Conservation (phyloP, 2,113 vertebrate genomes). For the Garra rufa region DNA sequence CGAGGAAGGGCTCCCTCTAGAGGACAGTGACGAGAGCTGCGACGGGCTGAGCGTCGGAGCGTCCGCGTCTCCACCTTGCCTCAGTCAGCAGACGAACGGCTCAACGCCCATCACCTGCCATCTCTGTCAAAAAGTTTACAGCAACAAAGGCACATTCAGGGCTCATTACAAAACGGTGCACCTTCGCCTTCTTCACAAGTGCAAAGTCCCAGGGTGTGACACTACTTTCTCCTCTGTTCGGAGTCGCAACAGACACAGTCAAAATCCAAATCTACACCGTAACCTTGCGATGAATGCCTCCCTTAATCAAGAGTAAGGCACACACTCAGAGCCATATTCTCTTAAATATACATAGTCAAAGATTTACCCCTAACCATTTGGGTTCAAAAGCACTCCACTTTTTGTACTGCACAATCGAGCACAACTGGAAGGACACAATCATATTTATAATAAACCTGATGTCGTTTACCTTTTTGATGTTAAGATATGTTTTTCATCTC, state of each 20-base stretch:
- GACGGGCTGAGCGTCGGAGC: conserved; percentile 75
- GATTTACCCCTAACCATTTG: neutral
- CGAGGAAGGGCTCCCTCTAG: conserved; percentile 83
- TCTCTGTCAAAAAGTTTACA: conserved; percentile 94
- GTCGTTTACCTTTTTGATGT: conserved; percentile 21
- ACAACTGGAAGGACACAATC: conserved; percentile 12
- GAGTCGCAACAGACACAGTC: conserved; percentile 95
- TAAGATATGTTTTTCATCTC: neutral
- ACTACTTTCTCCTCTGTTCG: conserved; percentile 95
- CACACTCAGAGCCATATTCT: conserved; percentile 39
- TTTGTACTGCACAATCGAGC: conserved; percentile 18
- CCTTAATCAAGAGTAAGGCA: conserved; percentile 66
- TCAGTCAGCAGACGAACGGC: conserved; percentile 70
- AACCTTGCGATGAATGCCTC: conserved; percentile 75
- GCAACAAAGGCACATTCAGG: conserved; percentile 95
- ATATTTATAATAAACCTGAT: conserved; percentile 17
- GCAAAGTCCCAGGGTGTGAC: conserved; percentile 92
- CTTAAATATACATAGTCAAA: neutral
- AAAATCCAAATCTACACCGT: conserved; percentile 96
- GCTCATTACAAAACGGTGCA: conserved; percentile 98
- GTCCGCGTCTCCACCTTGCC: conserved; percentile 73
- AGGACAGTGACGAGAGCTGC: conserved; percentile 90
- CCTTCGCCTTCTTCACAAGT: conserved; percentile 92
- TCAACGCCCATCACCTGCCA: conserved; percentile 91
- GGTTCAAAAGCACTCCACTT: conserved; percentile 31